Evolutionary conservation across 2,113 vertebrate species (phyloP).

Genomic region (Neofelis nebulosa): DNA sequence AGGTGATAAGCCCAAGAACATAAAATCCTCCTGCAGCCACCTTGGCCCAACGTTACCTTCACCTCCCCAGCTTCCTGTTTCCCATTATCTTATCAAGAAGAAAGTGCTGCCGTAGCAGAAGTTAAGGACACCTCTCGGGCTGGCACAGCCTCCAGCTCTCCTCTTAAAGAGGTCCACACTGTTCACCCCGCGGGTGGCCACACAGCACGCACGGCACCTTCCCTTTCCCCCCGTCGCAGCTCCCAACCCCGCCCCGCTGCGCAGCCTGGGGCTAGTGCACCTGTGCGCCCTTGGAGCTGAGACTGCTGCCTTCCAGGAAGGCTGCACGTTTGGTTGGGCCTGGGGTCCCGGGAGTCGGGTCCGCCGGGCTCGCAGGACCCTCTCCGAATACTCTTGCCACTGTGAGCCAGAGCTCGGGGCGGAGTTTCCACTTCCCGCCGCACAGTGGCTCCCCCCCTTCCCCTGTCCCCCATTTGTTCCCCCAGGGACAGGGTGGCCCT

Average conservation of each 20-base stretch:
- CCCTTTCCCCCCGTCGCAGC: not conserved
- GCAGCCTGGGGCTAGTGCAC: not conserved
- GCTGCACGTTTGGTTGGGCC: not conserved
- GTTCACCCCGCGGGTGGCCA: rapidly evolving
- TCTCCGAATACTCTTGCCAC: not conserved
- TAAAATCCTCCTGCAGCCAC: not conserved
- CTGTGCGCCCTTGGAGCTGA: not conserved
- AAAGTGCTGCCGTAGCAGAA: not conserved
- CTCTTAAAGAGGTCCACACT: not conserved
- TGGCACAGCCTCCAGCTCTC: not conserved
- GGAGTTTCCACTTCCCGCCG: not conserved
- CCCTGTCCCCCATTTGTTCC: not conserved
- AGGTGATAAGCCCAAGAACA: slow-evolving; percentile 7
- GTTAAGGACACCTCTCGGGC: not conserved
- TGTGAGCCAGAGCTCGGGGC: not conserved
- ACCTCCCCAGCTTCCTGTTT: not conserved
- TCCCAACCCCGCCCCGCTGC: not conserved
- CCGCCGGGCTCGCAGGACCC: not conserved
- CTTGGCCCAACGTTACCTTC: not conserved
- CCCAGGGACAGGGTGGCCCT: not conserved
- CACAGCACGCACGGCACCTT: not conserved
- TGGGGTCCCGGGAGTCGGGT: not conserved
- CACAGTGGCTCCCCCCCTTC: not conserved
- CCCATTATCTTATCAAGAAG: not conserved
- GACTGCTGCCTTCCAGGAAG: not conserved